Evolutionary conservation across 2,113 vertebrate genomes (phyloP).

Genomic region (Saccopteryx bilineata): DNA sequence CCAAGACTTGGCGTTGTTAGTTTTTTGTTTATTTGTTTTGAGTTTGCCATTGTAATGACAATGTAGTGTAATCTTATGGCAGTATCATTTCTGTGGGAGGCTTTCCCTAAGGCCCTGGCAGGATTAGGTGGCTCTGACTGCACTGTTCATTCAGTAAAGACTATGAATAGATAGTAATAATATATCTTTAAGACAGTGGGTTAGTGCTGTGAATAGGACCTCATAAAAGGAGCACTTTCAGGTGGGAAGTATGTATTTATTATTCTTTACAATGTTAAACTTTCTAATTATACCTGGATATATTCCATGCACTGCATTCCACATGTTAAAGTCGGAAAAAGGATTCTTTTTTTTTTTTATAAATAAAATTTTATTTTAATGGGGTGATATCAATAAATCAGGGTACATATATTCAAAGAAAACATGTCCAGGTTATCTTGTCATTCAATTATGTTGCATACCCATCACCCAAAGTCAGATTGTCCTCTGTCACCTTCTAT

Average conservation of each 20-base stretch:
- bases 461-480: too few species aligned
- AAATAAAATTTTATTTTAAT: too few species aligned
- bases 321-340: not conserved
- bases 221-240: not conserved
- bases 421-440: too few species aligned
- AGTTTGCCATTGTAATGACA: not conserved
- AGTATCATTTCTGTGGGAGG: not conserved
- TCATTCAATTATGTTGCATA: too few species aligned
- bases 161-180: not conserved
- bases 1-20: not conserved
- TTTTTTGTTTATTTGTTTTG: not conserved
- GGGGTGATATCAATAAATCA: too few species aligned
- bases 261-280: not conserved
- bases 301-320: rapidly evolving
- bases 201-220: not conserved
- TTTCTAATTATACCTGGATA: not conserved
- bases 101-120: not conserved
- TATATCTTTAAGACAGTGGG: not conserved
- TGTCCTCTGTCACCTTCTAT: too few species aligned
- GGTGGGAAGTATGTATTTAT: not conserved
- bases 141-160: not conserved
- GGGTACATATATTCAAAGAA: too few species aligned
- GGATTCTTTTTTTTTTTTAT: not conserved
- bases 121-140: not conserved
- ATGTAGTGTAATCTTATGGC: not conserved